Conservation (phyloP, 1,140 invertebrate genomes). For the Argopecten irradians region DNA sequence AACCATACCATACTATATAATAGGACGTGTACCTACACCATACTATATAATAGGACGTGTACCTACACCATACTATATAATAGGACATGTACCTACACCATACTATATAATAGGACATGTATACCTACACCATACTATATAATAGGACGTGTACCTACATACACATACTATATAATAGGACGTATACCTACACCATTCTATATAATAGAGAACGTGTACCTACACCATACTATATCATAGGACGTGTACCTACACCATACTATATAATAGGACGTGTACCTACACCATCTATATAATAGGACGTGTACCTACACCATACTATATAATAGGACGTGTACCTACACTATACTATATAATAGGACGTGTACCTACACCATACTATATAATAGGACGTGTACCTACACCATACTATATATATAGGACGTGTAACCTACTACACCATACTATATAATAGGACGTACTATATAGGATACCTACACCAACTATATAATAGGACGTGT, state of each 20-base stretch:
- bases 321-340: neutral
- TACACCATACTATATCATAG: neutral
- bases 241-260: neutral
- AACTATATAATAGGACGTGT: too few relatives aligned
- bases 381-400: neutral
- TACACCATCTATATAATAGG: neutral
- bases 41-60: too few relatives aligned
- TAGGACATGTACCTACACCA: too few relatives aligned
- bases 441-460: neutral
- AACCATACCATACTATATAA: too few relatives aligned
- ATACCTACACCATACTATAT: neutral
- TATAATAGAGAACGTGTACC: neutral
- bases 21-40: too few relatives aligned
- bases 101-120: neutral
- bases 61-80: too few relatives aligned
- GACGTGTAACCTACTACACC: neutral
- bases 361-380: neutral
- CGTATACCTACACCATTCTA: neutral
- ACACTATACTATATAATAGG: neutral
- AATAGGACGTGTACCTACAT: neutral
- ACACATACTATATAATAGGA: neutral
- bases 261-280: neutral
- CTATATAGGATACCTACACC: neutral
- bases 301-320: neutral
- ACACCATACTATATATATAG: neutral